These are phyloP conservation scores for Magallana nippona DNA, from an alignment of 2,888 invertebrate genomes.

Conservation along the genomic window DNA sequence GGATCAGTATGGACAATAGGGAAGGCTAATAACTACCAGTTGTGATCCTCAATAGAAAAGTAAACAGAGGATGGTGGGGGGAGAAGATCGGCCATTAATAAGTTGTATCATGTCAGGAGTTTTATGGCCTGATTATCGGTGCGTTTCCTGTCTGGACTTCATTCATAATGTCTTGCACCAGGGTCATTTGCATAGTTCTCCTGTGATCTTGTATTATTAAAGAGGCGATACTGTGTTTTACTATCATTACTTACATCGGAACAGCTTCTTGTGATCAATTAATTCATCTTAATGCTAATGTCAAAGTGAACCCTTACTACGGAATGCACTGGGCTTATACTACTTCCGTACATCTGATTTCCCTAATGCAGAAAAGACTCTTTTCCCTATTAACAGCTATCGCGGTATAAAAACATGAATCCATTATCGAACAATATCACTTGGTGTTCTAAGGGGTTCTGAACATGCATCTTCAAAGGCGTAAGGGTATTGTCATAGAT, in stretches of 20 bases:
- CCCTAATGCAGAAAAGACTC: not conserved
- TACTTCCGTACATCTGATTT: not conserved
- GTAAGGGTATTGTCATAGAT: not conserved
- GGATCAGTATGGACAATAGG: not conserved
- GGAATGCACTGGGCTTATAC: constrained; percentile 1
- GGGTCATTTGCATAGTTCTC: constrained; percentile 20
- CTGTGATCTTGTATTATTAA: constrained; percentile 31
- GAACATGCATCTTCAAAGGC: constrained; percentile 27
- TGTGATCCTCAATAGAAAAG: not conserved
- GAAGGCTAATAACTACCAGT: constrained; percentile 20
- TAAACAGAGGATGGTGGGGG: not conserved
- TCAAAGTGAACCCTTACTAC: constrained; percentile 12
- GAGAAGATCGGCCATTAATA: not conserved
- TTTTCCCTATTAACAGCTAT: no score
- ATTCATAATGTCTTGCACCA: constrained; percentile 20
- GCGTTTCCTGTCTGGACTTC: constrained; percentile 26
- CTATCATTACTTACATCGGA: constrained; percentile 22
- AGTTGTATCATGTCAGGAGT: constrained; percentile 21
- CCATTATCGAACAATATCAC: not conserved
- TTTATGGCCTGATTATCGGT: constrained; percentile 5
- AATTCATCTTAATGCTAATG: constrained; percentile 31
- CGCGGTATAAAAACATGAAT: no score
- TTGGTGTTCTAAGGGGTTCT: not conserved
- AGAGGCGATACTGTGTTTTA: constrained; percentile 12
- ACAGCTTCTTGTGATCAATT: constrained; percentile 29